These are phyloP conservation scores for Hylia prasina DNA, from an alignment of 2,113 vertebrate genomes.

Conservation along the genomic window DNA sequence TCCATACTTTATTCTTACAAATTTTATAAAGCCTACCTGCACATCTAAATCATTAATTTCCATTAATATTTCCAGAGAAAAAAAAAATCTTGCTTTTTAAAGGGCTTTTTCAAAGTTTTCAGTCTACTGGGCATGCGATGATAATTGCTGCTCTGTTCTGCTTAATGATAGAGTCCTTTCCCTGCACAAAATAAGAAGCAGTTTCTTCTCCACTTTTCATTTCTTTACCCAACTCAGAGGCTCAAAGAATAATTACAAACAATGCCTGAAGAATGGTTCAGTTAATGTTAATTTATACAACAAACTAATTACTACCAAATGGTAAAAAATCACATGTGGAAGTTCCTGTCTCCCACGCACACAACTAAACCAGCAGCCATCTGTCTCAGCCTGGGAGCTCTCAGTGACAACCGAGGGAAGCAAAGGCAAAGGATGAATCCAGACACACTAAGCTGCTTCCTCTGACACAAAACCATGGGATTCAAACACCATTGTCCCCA, in stretches of 20 bases:
- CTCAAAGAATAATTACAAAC: constrained; percentile 85
- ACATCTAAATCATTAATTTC: constrained; percentile 20
- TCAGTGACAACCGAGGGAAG: constrained; percentile 64
- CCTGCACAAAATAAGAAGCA: constrained; percentile 63
- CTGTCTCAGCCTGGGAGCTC: constrained; percentile 74
- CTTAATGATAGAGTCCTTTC: constrained; percentile 70
- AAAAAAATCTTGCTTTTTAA: background rate
- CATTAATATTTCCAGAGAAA: constrained; percentile 10
- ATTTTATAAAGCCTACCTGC: background rate
- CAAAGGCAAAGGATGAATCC: constrained; percentile 38
- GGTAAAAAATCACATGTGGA: constrained; percentile 93
- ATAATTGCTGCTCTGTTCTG: constrained; percentile 67
- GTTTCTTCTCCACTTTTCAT: constrained; percentile 62
- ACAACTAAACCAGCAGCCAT: constrained; percentile 80
- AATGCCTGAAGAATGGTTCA: constrained; percentile 88
- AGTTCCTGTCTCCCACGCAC: constrained; percentile 88
- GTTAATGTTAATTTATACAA: constrained; percentile 99
- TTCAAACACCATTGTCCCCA: background rate
- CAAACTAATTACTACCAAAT: constrained; percentile 99
- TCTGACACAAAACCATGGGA: constrained; percentile 25
- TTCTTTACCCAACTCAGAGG: constrained; percentile 71
- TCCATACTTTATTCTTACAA: background rate
- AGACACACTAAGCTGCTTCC: constrained; percentile 1
- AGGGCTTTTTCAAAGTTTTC: constrained; percentile 58
- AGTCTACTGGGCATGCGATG: background rate